phyloP scores from a whole-genome alignment of 2,797 vertebrate genomes.

The Sebastes reedi region DNA sequence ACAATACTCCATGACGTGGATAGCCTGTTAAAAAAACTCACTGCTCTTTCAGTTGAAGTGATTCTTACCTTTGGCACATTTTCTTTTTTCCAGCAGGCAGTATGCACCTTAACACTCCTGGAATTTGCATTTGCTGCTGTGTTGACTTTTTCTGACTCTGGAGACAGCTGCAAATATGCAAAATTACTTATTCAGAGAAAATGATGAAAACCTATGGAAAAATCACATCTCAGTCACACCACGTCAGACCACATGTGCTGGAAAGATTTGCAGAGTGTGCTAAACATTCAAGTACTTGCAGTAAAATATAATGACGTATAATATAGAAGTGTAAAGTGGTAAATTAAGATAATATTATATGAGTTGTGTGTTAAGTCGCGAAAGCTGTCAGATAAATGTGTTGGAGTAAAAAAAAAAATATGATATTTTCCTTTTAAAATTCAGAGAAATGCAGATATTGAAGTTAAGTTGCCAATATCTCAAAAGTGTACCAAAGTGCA shows the following conservation, averaged over 20 bases:
- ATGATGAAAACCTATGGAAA: not conserved
- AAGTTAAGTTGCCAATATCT: not conserved
- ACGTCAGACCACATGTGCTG: conserved; percentile 15
- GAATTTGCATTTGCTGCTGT: conserved; percentile 25
- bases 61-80: conserved; percentile 20
- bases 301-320: too few species aligned
- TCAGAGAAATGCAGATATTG: not conserved
- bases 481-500: not conserved
- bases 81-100: conserved; percentile 33
- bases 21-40: conserved; percentile 16
- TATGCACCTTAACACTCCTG: conserved; percentile 5
- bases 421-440: not conserved
- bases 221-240: not conserved
- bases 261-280: conserved; percentile 3
- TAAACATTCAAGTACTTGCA: not conserved
- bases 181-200: conserved; percentile 8
- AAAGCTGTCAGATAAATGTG: not conserved
- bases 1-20: conserved; percentile 58
- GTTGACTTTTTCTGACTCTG: not conserved
- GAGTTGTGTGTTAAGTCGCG: not conserved
- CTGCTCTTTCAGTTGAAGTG: conserved; percentile 5
- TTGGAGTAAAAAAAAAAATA: not conserved
- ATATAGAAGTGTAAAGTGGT: not conserved
- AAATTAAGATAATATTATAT: not conserved
- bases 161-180: conserved; percentile 2